These are phyloP conservation scores for Sweltsa coloradensis DNA, from an alignment of 1,140 invertebrate genomes.

Conservation along the genomic window DNA sequence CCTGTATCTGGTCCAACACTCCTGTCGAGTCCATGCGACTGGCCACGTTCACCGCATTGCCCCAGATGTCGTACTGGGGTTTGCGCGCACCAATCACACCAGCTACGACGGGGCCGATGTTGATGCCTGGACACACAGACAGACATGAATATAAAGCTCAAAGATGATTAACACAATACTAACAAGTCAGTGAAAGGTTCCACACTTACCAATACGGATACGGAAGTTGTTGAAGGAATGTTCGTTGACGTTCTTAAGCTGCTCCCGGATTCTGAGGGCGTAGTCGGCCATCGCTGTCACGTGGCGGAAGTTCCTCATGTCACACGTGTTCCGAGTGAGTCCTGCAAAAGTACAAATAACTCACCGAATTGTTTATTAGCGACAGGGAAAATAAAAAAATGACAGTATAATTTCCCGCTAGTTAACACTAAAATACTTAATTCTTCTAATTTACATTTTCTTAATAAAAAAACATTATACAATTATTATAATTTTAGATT, in stretches of 20 bases:
- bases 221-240: conserved; percentile 96
- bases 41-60: conserved; percentile 88
- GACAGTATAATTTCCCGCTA: no score
- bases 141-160: background rate
- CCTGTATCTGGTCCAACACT: conserved; percentile 68
- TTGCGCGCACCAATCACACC: conserved; percentile 91
- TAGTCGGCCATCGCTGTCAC: conserved; percentile 87
- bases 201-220: conserved; percentile 71
- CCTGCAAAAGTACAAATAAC: conserved; percentile 36
- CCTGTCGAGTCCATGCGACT: conserved; percentile 82
- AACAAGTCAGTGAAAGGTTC: background rate
- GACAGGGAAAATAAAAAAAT: conserved; percentile 1
- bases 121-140: conserved; percentile 55
- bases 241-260: conserved; percentile 84
- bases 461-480: no score
- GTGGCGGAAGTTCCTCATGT: conserved; percentile 62
- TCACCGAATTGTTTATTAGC: background rate
- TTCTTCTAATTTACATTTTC: no score
- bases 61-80: conserved; percentile 87
- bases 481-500: no score
- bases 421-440: background rate
- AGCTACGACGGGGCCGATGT: conserved; percentile 88
- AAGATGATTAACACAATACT: background rate
- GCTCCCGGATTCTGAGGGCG: conserved; percentile 70
- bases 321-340: conserved; percentile 59